Percentiles rank a stretch among this genome's conserved stretches.
Conservation (phyloP, 2,888 invertebrate species). For the Eledone cirrhosa region DNA sequence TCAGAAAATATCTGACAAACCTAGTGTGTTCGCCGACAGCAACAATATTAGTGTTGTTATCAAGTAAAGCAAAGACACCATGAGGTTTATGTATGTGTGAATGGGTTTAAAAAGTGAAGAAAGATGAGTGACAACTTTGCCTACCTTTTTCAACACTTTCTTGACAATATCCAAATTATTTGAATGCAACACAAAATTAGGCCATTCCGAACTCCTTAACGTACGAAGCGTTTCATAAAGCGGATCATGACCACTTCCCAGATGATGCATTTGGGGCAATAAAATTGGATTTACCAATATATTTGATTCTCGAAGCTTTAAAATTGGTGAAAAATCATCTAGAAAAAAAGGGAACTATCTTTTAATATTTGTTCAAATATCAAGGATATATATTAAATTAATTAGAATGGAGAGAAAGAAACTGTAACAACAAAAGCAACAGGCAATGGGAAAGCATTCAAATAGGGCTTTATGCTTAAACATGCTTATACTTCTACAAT, state of each 20-base stretch:
- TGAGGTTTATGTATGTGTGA: no score
- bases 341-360: constrained; percentile 14
- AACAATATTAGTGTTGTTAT: no score
- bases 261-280: constrained; percentile 40
- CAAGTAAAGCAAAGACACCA: no score
- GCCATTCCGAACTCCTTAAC: constrained; percentile 50
- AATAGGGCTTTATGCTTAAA: no score
- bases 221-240: constrained; percentile 51
- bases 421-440: background rate
- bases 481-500: no score
- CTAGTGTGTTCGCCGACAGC: no score
- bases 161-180: constrained; percentile 51
- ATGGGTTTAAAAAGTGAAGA: background rate
- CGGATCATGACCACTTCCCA: constrained; percentile 39
- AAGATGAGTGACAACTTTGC: background rate
- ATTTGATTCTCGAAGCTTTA: constrained; percentile 45
- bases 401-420: no score
- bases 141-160: constrained; percentile 51
- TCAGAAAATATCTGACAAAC: no score
- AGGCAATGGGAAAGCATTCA: background rate
- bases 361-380: no score
- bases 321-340: constrained; percentile 58
- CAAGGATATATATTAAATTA: no score
- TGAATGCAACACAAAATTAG: constrained; percentile 56
- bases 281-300: constrained; percentile 55